phyloP scores from a whole-genome alignment of 2,113 vertebrate species.

The Archocentrus centrarchus region DNA sequence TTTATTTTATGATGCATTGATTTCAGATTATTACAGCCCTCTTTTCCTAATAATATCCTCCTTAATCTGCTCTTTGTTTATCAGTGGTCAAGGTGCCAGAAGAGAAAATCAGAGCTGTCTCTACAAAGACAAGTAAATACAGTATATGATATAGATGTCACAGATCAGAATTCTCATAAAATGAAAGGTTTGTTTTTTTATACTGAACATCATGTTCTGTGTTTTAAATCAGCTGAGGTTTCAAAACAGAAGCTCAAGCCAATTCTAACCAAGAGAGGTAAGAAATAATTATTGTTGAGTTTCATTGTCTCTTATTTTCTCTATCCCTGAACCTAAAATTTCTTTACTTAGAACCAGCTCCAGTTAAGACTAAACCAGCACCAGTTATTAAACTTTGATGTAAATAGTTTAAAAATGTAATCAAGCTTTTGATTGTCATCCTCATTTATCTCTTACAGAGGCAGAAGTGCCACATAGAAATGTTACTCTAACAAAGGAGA shows the following conservation, averaged over 20 bases:
- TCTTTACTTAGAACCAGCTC: constrained; percentile 30
- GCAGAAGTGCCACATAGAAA: constrained; percentile 45
- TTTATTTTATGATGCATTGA: not conserved
- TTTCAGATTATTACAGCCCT: not conserved
- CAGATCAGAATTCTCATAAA: not conserved
- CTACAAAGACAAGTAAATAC: constrained; percentile 35
- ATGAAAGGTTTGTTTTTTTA: not conserved
- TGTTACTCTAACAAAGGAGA: constrained; percentile 58
- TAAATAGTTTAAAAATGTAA: not conserved
- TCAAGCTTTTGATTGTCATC: not conserved
- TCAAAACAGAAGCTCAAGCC: constrained; percentile 44
- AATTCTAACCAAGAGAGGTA: constrained; percentile 45
- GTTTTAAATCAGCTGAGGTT: constrained; percentile 45
- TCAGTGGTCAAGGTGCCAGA: constrained; percentile 31
- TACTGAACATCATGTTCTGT: not conserved
- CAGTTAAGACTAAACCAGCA: constrained; percentile 38
- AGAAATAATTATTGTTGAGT: rapidly evolving
- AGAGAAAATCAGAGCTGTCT: constrained; percentile 26
- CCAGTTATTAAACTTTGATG: too few relatives aligned
- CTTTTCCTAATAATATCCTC: not conserved
- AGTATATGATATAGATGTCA: not conserved
- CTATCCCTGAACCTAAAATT: not conserved
- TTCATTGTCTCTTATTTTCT: not conserved
- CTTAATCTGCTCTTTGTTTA: not conserved
- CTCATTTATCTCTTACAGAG: constrained; percentile 22